Base-by-base conservation (phyloP, 2,113 vertebrate genomes). In the Psettodes erumei region DNA sequence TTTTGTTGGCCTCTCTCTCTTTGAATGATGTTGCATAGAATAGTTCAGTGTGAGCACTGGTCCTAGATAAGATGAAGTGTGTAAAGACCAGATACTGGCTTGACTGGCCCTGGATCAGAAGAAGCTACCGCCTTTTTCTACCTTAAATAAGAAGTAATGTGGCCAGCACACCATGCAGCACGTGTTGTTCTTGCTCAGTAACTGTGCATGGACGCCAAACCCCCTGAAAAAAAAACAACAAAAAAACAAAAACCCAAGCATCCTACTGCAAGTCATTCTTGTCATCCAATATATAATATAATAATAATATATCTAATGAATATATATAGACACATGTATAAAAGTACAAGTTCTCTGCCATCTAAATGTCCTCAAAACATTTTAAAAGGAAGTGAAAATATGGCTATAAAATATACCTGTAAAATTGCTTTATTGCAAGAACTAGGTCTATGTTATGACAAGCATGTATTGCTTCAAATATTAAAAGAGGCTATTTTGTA, bases 401-500 rank as follows among this genome's bases (percentile, higher is more conserved):
- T 81, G 86, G 82, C 84, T 86, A 82, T 86, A 89, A 89, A 77
- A 87, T 89, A 85, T 84, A 85, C 82, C 77, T 91, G 83, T 90
- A 89, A 86, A 91, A 89, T 88, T 87, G 80, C 90, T 89, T 93
- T 80, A 89, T 73, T 87, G 90, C 87, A 90, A 91, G 72, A 86
- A 80, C 79, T 83, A 87, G 66, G 87, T 86, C 86, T 38, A 91
- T 85, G 90, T 89, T 91, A 93, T 86, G 83, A 88, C 73, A 51
- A 91, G 94, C 94, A 95, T 95, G 94, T 92, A 79, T 90, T 81
- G 66, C 89, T 91, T 93, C 86, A 88, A 90, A 79, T 81, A 87
- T 75, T 71, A 90, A 92, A 93, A 92, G 86, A 93, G 89, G 90
- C 92, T 92, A 92, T 94, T 95, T 94, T 94, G 90, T 94, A 94